Evolutionary conservation across 64 coral and sea anemone genomes (phyloP), one percentile per base, ranked within the genome.

Genomic region (Acropora tenuis): DNA sequence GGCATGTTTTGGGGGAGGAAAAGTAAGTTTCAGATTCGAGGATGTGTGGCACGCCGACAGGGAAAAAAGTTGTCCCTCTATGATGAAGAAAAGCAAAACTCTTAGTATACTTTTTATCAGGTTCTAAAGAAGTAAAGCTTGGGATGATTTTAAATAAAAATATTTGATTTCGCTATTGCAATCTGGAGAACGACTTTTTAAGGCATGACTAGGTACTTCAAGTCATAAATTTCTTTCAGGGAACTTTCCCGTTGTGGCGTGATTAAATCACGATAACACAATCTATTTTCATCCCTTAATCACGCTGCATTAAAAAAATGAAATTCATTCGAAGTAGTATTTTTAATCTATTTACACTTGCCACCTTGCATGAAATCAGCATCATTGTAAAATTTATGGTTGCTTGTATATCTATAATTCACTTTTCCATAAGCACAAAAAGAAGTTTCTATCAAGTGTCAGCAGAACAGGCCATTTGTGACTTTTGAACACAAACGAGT

Each of bases 301-400:
- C 61, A 66, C 61, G 61, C 61, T 66, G 61, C 61, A 66, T 66
- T 66, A 66, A 66, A 66, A 55, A 66, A 66, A 66, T 66, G 61
- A 66, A 66, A 66, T 66, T 66, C 61, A 66, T 66, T 66, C 61
- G 61, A 66, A 66, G 61, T 66, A 66, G 61, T 66, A 66, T 66
- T 66, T 66, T 66, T 66, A 66, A 66, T 66, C 61, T 66, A 66
- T 66, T 66, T 7, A 66, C 61, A 66, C 8, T 66, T 66, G 61
- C 61, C 8, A 66, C 61, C 61, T 66, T 66, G 61, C 61, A 66
- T 66, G 61, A 66, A 66, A 66, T 66, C 61, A 66, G 61, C 61
- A 66, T 66, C 61, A 66, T 66, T 66, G 61, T 66, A 66, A 66
- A 66, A 66, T 66, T 66, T 66, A 66, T 15, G 61, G 61, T 66